These are phyloP conservation scores for Halesus radiatus DNA, from an alignment of 1,140 invertebrate species.

Conservation along the genomic window DNA sequence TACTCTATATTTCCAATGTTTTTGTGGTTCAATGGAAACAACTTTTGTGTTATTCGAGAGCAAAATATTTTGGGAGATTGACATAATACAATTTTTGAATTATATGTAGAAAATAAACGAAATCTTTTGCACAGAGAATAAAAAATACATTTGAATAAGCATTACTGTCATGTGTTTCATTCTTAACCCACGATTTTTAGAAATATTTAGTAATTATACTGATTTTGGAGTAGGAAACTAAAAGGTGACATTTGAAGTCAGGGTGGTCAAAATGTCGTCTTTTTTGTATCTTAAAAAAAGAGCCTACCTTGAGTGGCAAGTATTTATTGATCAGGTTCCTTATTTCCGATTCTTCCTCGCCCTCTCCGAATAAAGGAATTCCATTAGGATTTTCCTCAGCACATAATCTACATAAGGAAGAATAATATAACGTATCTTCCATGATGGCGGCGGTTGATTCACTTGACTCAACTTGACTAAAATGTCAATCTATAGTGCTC, in stretches of 20 bases:
- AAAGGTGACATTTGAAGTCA: conserved; percentile 63
- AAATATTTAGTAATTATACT: conserved; percentile 41
- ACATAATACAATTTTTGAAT: conserved; percentile 57
- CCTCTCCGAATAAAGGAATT: conserved; percentile 72
- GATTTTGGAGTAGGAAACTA: conserved; percentile 43
- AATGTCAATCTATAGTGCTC: conserved; percentile 10
- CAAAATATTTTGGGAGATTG: conserved; percentile 76
- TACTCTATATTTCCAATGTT: conserved; percentile 86
- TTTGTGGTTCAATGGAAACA: conserved; percentile 94
- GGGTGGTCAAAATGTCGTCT: conserved; percentile 77
- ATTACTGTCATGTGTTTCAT: not conserved
- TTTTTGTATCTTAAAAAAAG: conserved; percentile 60
- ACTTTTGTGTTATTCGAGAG: conserved; percentile 73
- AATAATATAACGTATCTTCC: conserved; percentile 71
- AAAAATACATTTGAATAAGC: not conserved
- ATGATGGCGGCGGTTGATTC: conserved; percentile 42
- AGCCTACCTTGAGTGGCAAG: conserved; percentile 78
- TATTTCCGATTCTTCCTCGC: conserved; percentile 74
- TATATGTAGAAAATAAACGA: not conserved
- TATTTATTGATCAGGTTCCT: conserved; percentile 77
- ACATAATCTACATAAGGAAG: conserved; percentile 80
- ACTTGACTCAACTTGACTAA: conserved; percentile 31
- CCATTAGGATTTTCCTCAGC: conserved; percentile 79
- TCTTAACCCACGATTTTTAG: not conserved
- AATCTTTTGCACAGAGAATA: not conserved